Percentiles rank a stretch among this genome's conserved stretches.
Evolutionary conservation across 2,113 vertebrate genomes (phyloP).

Genomic region (Shinisaurus crocodilurus): DNA sequence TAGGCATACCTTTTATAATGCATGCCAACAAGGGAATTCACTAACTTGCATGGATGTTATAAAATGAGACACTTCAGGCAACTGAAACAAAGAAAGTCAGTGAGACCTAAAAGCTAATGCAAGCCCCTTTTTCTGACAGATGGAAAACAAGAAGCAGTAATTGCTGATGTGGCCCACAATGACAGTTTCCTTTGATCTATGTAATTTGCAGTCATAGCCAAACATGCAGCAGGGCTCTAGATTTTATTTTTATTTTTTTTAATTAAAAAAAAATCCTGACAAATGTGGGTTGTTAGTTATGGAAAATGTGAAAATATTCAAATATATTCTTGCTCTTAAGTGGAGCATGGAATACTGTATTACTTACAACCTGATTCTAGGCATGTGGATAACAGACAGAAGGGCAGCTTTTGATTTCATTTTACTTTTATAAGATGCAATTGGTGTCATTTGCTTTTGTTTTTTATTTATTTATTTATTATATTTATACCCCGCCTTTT

Average conservation of each 20-base stretch:
- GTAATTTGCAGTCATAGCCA: not conserved
- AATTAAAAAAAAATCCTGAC: not conserved
- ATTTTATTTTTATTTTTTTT: not conserved
- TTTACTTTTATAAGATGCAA: not conserved
- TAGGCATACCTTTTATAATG: not conserved
- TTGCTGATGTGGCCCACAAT: not conserved
- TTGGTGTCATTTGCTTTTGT: not conserved
- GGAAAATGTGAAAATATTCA: not conserved
- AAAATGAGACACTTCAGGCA: not conserved
- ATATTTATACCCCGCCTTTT: no score
- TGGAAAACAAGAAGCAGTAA: not conserved
- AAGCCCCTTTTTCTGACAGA: not conserved
- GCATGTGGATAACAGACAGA: not conserved
- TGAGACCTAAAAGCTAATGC: conserved; percentile 2
- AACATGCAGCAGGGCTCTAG: not conserved
- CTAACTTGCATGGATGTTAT: conserved; percentile 11
- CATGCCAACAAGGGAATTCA: not conserved
- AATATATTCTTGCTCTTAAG: not conserved
- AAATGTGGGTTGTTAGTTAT: not conserved
- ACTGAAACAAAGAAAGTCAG: not conserved
- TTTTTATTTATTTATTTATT: no score
- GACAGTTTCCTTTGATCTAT: not conserved
- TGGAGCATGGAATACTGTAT: not conserved
- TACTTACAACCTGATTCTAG: not conserved
- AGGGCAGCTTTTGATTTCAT: conserved; percentile 6